A percentile compares a stretch with the other conserved stretches of the same genome.
Conservation (phyloP, 2,888 invertebrate genomes). For the Coremacera marginata region DNA sequence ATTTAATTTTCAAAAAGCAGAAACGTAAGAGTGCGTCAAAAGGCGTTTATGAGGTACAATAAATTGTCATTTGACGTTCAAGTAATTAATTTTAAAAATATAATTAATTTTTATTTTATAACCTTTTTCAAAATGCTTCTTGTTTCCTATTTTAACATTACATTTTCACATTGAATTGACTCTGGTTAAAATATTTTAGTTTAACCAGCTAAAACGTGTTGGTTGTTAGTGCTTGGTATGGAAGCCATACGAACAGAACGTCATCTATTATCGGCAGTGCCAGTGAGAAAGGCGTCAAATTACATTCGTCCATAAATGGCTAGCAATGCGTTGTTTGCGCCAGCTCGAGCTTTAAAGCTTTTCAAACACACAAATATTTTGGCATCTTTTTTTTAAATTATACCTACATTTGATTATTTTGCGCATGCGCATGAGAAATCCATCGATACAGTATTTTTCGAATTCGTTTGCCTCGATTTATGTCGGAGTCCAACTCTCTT, state of each 20-base stretch:
- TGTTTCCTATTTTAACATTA: too few relatives aligned
- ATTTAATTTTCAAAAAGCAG: too few relatives aligned
- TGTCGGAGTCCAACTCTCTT: background rate
- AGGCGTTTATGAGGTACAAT: too few relatives aligned
- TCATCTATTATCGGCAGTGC: background rate
- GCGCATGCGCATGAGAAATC: conserved; percentile 57
- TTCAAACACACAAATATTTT: conserved; percentile 36
- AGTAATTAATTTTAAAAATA: too few relatives aligned
- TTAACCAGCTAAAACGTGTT: too few relatives aligned
- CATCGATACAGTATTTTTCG: background rate
- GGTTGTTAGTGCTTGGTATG: too few relatives aligned
- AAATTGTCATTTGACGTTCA: too few relatives aligned
- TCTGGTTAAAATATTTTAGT: too few relatives aligned
- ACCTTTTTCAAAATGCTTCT: too few relatives aligned
- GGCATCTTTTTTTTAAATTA: conserved; percentile 8
- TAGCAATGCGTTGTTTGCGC: conserved; percentile 49
- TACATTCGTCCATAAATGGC: conserved; percentile 70
- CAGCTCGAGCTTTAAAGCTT: conserved; percentile 50
- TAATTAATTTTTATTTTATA: too few relatives aligned
- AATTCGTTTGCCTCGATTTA: background rate
- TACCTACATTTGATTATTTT: conserved; percentile 50
- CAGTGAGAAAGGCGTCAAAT: conserved; percentile 61
- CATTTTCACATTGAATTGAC: too few relatives aligned
- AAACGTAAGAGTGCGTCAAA: too few relatives aligned
- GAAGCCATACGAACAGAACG: background rate